Evolutionary conservation across 2,113 vertebrate species (phyloP).

Genomic region (Micronycteris hirsuta): DNA sequence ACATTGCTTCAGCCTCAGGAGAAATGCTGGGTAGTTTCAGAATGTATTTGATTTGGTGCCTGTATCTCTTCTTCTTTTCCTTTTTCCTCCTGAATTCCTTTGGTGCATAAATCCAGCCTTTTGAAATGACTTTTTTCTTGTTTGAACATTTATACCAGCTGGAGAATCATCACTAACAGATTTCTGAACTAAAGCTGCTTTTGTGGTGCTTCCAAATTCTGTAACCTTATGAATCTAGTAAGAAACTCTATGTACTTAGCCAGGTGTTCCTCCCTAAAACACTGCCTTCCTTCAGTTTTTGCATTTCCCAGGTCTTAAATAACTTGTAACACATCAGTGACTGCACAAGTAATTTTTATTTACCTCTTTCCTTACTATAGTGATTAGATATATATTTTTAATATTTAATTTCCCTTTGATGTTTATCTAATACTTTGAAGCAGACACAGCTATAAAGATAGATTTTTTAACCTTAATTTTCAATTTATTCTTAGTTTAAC

Average conservation of each 20-base stretch:
- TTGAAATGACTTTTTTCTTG: neutral
- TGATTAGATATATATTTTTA: neutral
- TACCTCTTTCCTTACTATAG: neutral
- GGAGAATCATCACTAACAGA: neutral
- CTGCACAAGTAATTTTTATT: neutral
- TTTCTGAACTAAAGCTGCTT: neutral
- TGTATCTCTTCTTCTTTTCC: neutral
- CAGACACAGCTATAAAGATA: neutral
- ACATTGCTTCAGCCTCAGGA: neutral
- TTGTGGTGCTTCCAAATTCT: neutral
- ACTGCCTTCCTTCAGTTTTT: neutral
- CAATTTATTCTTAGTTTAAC: neutral
- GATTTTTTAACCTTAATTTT: neutral
- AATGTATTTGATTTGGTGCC: neutral
- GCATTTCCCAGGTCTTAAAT: neutral
- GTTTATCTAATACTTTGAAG: neutral
- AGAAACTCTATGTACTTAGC: neutral
- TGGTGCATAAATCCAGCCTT: neutral
- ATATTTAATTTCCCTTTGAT: conserved; percentile 11
- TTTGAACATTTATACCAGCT: neutral
- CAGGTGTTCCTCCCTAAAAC: neutral
- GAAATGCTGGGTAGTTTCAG: neutral
- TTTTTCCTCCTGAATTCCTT: neutral
- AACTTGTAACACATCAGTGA: neutral
- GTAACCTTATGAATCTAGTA: neutral